A percentile compares a stretch with the other conserved stretches of the same genome.
These are phyloP conservation scores for Gadus macrocephalus DNA, from an alignment of 2,113 vertebrate genomes.

Conservation along the genomic window DNA sequence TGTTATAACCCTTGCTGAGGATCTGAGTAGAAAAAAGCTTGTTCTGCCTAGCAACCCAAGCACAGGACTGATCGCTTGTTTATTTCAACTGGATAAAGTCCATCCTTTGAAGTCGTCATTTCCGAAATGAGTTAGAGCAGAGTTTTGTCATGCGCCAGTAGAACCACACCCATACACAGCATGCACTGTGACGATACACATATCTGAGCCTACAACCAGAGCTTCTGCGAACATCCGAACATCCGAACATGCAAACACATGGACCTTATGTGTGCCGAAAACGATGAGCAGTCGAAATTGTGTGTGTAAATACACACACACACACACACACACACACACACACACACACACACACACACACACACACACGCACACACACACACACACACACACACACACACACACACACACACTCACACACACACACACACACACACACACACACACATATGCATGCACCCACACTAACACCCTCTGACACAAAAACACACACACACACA, in stretches of 20 bases:
- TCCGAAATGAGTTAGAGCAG: constrained; percentile 2
- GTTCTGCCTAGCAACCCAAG: constrained; percentile 48
- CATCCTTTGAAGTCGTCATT: constrained; percentile 12
- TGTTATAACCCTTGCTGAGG: constrained; percentile 21
- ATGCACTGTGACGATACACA: not conserved
- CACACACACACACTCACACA: not conserved
- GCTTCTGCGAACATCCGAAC: too few species aligned
- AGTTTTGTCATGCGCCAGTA: not conserved
- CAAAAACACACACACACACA: not conserved
- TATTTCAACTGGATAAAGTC: constrained; percentile 40
- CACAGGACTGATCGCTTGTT: constrained; percentile 36
- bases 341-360: not conserved
- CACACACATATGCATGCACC: not conserved
- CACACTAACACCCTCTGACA: not conserved
- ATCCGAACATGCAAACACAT: too few species aligned
- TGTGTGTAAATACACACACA: too few species aligned
- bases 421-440: not conserved
- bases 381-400: not conserved
- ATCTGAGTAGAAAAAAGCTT: constrained; percentile 18
- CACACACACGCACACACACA: not conserved
- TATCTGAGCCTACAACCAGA: too few species aligned
- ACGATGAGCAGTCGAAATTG: too few species aligned
- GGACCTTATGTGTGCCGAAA: too few species aligned
- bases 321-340: too few species aligned
- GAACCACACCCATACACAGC: not conserved